phyloP scores from a whole-genome alignment of 2,888 invertebrate genomes.

The Tenthredo scrophulariae region DNA sequence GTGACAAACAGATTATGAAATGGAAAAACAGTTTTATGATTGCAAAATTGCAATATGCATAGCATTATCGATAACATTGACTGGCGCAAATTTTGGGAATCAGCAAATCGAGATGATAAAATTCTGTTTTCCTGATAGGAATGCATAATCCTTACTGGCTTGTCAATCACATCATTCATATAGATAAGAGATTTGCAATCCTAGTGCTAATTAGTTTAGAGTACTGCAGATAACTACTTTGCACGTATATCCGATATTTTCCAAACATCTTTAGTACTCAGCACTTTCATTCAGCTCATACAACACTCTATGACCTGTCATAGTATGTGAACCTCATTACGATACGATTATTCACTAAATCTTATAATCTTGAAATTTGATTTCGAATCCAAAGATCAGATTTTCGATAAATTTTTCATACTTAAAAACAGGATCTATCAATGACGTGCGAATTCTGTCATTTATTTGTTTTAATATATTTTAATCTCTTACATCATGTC shows the following conservation, averaged over 20 bases:
- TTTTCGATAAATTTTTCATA: neutral
- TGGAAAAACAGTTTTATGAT: neutral
- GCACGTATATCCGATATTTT: neutral
- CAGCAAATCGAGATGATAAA: neutral
- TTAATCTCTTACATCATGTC: neutral
- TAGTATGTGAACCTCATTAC: neutral
- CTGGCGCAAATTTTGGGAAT: neutral
- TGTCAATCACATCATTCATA: neutral
- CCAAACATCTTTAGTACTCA: neutral
- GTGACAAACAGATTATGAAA: neutral
- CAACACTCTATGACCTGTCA: neutral
- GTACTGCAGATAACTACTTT: neutral
- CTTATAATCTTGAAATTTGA: neutral
- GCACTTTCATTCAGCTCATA: neutral
- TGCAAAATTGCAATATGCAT: neutral
- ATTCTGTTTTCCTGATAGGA: neutral
- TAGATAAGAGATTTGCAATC: neutral
- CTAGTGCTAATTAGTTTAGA: conserved; percentile 20
- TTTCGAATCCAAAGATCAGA: neutral
- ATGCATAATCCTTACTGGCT: no score
- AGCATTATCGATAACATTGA: neutral
- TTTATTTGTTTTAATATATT: conserved; percentile 6
- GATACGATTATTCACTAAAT: neutral
- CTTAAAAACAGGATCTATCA: neutral
- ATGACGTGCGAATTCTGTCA: neutral